Conservation (phyloP, 1,140 invertebrate species). For the Solen grandis region DNA sequence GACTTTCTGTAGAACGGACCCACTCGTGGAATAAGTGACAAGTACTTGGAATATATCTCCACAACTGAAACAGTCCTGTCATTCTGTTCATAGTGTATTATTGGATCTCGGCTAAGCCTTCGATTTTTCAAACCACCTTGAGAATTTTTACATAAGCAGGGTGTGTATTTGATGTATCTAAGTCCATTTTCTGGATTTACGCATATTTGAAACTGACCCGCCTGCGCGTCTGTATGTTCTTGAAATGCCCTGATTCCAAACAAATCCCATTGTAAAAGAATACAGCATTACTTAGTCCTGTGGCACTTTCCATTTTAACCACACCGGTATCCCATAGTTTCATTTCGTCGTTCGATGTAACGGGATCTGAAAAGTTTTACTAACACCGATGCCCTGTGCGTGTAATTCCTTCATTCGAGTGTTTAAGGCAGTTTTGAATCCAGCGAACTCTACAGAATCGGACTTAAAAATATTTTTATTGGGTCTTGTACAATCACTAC, state of each 20-base stretch:
- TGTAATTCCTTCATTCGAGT: not conserved
- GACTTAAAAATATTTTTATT: too few species aligned
- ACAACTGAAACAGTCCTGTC: not conserved
- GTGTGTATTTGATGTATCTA: too few species aligned
- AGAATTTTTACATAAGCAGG: not conserved
- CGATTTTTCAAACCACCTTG: constrained; percentile 8
- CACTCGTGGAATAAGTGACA: not conserved
- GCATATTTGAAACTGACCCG: not conserved
- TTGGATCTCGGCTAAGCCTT: not conserved
- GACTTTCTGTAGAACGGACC: not conserved
- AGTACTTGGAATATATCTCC: not conserved
- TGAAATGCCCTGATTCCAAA: not conserved
- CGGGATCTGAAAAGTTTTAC: not conserved
- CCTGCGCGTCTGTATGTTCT: not conserved
- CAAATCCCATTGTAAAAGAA: not conserved
- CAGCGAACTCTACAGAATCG: too few species aligned
- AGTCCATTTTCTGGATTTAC: too few species aligned
- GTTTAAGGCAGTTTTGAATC: not conserved
- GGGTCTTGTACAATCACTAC: too few species aligned
- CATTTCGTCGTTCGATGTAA: not conserved
- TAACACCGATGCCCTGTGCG: not conserved
- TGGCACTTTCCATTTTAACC: not conserved
- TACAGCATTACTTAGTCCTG: not conserved
- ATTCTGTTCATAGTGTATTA: constrained; percentile 2
- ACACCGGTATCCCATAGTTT: not conserved